A percentile compares a stretch with the other conserved stretches of the same genome.
Conservation (phyloP, 2,888 invertebrate genomes). For the Priocnemis perturbator region DNA sequence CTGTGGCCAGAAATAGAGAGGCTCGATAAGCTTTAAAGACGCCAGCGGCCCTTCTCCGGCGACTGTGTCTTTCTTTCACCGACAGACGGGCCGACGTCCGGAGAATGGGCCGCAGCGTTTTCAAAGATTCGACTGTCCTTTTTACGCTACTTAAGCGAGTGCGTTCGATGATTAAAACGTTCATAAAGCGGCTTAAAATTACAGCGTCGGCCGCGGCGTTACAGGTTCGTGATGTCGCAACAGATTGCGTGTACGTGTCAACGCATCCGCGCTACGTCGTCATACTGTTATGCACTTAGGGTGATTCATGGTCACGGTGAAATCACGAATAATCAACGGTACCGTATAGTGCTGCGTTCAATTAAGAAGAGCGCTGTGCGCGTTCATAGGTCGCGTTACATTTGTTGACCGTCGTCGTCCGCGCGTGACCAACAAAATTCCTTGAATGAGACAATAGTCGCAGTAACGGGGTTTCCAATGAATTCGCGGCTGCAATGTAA, state of each 20-base stretch:
- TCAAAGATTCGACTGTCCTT: too few relatives aligned
- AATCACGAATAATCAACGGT: slow-evolving; percentile 51
- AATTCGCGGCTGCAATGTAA: too few relatives aligned
- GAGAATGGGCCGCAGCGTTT: too few relatives aligned
- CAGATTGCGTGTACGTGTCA: slow-evolving; percentile 18
- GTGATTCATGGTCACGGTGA: slow-evolving; percentile 60
- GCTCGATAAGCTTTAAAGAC: slow-evolving; percentile 46
- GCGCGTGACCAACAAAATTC: neutral
- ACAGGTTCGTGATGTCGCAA: too few relatives aligned
- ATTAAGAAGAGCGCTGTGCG: too few relatives aligned
- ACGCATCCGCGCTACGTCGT: slow-evolving; percentile 44
- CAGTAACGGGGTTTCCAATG: too few relatives aligned
- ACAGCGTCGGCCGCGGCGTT: too few relatives aligned
- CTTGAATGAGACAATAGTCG: too few relatives aligned
- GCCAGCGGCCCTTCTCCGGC: slow-evolving; percentile 5
- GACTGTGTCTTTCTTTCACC: neutral
- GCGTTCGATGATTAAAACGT: too few relatives aligned
- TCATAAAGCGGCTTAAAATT: too few relatives aligned
- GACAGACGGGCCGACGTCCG: too few relatives aligned
- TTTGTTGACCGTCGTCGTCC: neutral
- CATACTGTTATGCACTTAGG: slow-evolving; percentile 27
- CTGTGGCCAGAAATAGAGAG: slow-evolving; percentile 53
- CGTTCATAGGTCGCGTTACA: slow-evolving; percentile 19
- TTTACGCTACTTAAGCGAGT: too few relatives aligned
- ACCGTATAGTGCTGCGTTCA: neutral